Base-by-base conservation (phyloP, 2,888 invertebrate genomes). In the Pyrrhosoma nymphula region DNA sequence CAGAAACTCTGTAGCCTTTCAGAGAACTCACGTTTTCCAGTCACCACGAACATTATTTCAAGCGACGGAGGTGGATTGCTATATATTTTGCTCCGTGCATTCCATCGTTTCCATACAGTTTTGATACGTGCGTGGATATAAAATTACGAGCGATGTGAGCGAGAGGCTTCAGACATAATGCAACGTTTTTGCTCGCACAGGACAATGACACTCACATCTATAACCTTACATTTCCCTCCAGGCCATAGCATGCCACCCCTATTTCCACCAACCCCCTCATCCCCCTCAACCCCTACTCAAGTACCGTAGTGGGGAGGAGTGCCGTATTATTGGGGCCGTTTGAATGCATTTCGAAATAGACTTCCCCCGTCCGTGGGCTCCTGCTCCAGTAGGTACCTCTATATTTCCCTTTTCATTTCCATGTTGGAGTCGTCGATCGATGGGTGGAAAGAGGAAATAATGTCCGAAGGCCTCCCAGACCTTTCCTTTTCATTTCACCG, bases 391-490 rank as follows among this genome's bases (percentile, higher is more conserved):
- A 35, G n/a, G n/a, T n/a, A n/a, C n/a, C n/a, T 35, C 16, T 35
- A 16, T 82, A 30, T 82, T 82, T 82, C 35, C 82, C 82, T 82
- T n/a, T 82, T 30, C 82, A 82, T 82, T 82, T 82, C 82, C 30
- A 82, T 35, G 16, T 8, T 8, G n/a, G 47, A 12, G 2, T 16
- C 56, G 20, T 16, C 60, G 35, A 82, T 82, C 35, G 35, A 82
- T 35, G 60, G 3, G 10, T 1, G 60, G 60, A 60, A 60, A 82
- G 69, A 69, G n/a, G 2, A 69, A 69, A 69, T 26, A 69, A 20
- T 14, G 35, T 26, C 30, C 18, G 30, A 16, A 35, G 82, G 82
- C 82, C 14, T 82, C 47, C 30, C 82, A 82, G 82, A 35, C 82
- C 82, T 82, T 35, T 82, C 35, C 82, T 82, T 82, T 82, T 82